A percentile compares a stretch with the other conserved stretches of the same genome.
Conservation (phyloP, 2,113 vertebrate genomes). For the Narcine bancroftii region DNA sequence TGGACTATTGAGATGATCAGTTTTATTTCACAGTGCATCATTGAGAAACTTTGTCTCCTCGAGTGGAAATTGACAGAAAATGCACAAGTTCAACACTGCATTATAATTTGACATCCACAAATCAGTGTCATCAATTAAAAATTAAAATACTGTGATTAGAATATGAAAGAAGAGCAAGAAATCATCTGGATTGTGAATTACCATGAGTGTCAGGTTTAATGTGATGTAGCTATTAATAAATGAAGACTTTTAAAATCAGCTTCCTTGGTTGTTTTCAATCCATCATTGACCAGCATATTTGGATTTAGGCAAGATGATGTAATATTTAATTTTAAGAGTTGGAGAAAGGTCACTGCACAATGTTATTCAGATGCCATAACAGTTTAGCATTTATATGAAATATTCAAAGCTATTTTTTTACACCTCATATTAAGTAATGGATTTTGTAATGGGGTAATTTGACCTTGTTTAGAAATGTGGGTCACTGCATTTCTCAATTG, state of each 20-base stretch:
- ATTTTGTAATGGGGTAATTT: slow-evolving; percentile 15
- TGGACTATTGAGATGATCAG: no score
- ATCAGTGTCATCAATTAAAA: neutral
- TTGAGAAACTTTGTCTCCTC: neutral
- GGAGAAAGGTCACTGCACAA: neutral
- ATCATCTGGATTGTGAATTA: neutral
- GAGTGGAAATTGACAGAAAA: neutral
- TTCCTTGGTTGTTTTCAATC: slow-evolving; percentile 27
- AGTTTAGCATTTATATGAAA: slow-evolving; percentile 18
- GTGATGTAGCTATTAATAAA: slow-evolving; percentile 12
- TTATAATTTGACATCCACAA: neutral
- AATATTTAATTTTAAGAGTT: slow-evolving; percentile 17
- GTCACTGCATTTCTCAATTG: neutral
- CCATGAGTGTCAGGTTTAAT: neutral
- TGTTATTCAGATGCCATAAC: slow-evolving; percentile 5
- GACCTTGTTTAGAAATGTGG: neutral
- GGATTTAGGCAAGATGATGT: neutral
- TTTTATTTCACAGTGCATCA: neutral
- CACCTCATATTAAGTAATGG: neutral
- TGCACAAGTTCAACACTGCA: neutral
- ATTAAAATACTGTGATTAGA: neutral
- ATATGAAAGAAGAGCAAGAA: neutral
- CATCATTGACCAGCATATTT: slow-evolving; percentile 9
- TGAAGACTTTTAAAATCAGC: neutral
- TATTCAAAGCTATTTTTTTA: slow-evolving; percentile 15